Evolutionary conservation across 2,113 vertebrate genomes (phyloP).

Genomic region (Mirounga angustirostris): DNA sequence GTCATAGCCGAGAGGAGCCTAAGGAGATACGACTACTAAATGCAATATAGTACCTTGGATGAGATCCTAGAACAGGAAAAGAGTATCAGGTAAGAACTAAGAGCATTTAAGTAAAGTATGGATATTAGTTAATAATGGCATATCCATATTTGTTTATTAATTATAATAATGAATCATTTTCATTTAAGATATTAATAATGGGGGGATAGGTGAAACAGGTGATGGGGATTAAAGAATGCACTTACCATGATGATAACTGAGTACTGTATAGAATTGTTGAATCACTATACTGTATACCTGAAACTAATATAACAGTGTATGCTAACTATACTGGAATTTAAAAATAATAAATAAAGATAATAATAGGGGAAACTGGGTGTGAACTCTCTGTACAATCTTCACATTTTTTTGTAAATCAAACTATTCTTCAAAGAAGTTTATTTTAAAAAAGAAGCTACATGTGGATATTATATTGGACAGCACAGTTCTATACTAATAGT

Average conservation of each 20-base stretch:
- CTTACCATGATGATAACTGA: not conserved
- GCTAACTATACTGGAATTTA: not conserved
- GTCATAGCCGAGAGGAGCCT: not conserved
- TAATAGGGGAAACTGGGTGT: not conserved
- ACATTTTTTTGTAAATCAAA: constrained; percentile 46
- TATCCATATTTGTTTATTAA: not conserved
- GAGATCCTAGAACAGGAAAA: not conserved
- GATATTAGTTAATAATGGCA: not conserved
- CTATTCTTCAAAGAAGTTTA: not conserved
- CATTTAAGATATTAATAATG: not conserved
- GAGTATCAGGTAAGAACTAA: not conserved
- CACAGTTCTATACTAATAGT: constrained; percentile 1
- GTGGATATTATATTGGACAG: not conserved
- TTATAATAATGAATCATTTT: not conserved
- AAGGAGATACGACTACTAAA: not conserved
- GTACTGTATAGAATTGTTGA: not conserved
- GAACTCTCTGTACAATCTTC: not conserved
- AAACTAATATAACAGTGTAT: not conserved
- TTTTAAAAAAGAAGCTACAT: not conserved
- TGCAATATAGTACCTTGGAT: not conserved
- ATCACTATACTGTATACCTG: not conserved
- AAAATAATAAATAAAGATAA: not conserved
- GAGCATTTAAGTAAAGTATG: not conserved
- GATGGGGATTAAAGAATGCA: not conserved
- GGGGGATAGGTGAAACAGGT: not conserved